A percentile compares a stretch with the other conserved stretches of the same genome.
These are phyloP conservation scores for Haliclystus octoradiatus DNA, from an alignment of 30 jellyfish, hydroid and myxozoan genomes.

Conservation along the genomic window DNA sequence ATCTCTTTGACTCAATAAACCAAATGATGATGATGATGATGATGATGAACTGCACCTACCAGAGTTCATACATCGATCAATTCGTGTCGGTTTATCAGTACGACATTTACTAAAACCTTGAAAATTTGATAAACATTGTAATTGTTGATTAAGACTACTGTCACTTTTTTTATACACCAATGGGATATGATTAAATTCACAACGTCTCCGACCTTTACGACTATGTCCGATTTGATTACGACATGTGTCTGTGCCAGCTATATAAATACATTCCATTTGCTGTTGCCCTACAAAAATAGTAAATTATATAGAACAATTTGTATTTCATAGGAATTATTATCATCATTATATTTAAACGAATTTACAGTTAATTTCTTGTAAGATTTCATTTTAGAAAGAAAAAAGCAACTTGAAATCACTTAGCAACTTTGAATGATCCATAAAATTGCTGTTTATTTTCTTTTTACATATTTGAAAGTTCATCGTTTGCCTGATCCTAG, in stretches of 20 bases:
- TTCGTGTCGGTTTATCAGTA: slow-evolving; percentile 62
- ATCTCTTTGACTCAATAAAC: slow-evolving; percentile 20
- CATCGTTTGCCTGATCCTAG: no score
- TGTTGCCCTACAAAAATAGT: slow-evolving; percentile 6
- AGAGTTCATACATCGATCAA: slow-evolving; percentile 50
- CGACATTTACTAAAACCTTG: slow-evolving; percentile 67
- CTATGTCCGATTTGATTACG: slow-evolving; percentile 67
- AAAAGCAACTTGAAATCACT: no score
- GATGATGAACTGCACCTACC: slow-evolving; percentile 58
- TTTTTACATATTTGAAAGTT: no score
- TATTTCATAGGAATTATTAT: no score
- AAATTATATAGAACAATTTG: no score
- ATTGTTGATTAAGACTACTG: slow-evolving; percentile 39
- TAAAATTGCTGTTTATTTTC: no score
- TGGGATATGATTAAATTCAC: slow-evolving; percentile 69
- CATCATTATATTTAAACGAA: no score
- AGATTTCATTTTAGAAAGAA: no score
- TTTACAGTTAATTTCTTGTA: no score
- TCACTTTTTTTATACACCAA: slow-evolving; percentile 63
- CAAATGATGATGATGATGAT: slow-evolving; percentile 7
- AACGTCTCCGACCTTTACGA: slow-evolving; percentile 52
- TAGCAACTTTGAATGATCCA: no score
- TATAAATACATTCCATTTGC: slow-evolving; percentile 35
- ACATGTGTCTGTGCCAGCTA: slow-evolving; percentile 46
- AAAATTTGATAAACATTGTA: slow-evolving; percentile 11